Conservation (phyloP, 1,140 invertebrate genomes). For the Drosophila lowei region DNA sequence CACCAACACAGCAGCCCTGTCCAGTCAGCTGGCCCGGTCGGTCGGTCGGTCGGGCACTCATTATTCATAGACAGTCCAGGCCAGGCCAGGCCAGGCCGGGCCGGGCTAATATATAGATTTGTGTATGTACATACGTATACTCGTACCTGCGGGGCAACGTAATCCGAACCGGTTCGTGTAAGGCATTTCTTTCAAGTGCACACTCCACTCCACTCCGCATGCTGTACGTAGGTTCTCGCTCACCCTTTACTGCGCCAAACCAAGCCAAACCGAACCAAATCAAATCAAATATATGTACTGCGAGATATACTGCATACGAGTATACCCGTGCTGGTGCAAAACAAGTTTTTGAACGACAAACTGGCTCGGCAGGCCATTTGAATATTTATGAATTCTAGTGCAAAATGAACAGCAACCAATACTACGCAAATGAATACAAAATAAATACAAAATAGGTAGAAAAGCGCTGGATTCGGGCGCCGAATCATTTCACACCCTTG, state of each 20-base stretch:
- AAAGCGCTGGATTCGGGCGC: no score
- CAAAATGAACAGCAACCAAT: constrained; percentile 22
- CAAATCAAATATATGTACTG: constrained; percentile 7
- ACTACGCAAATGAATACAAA: not conserved
- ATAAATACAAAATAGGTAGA: not conserved
- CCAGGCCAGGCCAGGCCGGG: no score
- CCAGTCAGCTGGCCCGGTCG: not conserved
- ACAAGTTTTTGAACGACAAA: constrained; percentile 70
- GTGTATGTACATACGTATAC: not conserved
- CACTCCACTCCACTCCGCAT: constrained; percentile 5
- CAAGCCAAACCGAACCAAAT: constrained; percentile 35
- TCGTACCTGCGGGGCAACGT: no score
- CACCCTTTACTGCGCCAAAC: constrained; percentile 68
- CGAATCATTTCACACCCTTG: not conserved
- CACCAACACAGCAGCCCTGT: constrained; percentile 20
- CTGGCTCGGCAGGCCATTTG: constrained; percentile 59
- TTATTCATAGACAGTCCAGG: constrained; percentile 26
- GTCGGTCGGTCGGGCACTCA: constrained; percentile 11
- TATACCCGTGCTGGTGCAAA: constrained; percentile 20
- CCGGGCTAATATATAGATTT: constrained; percentile 37
- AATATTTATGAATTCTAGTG: constrained; percentile 59
- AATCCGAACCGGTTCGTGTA: constrained; percentile 56
- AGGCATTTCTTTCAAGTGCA: constrained; percentile 76
- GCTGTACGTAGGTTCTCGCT: constrained; percentile 41
- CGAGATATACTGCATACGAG: no score